phyloP scores from a whole-genome alignment of 1,140 invertebrate genomes.

The Pseudomyrmex concolor region DNA sequence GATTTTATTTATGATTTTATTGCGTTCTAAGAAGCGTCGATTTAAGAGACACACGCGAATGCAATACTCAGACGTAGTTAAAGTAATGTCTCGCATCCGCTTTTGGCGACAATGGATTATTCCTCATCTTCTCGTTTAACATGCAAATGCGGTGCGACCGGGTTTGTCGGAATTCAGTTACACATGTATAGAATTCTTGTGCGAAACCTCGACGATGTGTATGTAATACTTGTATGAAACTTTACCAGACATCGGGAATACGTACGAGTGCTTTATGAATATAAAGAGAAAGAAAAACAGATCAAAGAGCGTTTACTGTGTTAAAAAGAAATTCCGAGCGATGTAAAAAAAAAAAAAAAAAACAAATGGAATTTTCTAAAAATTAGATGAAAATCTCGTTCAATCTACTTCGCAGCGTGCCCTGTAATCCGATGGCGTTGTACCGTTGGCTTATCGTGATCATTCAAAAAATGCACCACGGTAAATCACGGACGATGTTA shows the following conservation, averaged over 20 bases:
- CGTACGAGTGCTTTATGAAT: too few relatives aligned
- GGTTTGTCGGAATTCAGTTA: not conserved
- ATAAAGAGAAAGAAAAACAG: too few relatives aligned
- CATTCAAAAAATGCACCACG: conserved; percentile 21
- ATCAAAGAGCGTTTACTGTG: too few relatives aligned
- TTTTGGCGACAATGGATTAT: not conserved
- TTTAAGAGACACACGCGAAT: conserved; percentile 17
- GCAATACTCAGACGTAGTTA: conserved; percentile 49
- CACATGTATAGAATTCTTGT: not conserved
- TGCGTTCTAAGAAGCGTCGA: conserved; percentile 3
- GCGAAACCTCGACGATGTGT: too few relatives aligned
- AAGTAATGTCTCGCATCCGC: conserved; percentile 60
- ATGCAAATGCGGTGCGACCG: conserved; percentile 2
- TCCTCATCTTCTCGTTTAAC: conserved; percentile 40
- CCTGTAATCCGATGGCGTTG: not conserved
- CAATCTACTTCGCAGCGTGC: not conserved
- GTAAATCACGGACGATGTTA: conserved; percentile 42
- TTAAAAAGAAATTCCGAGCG: too few relatives aligned
- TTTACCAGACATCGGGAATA: too few relatives aligned
- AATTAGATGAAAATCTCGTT: too few relatives aligned
- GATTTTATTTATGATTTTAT: conserved; percentile 26
- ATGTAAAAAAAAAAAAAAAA: too few relatives aligned
- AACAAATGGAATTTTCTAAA: too few relatives aligned
- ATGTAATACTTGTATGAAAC: too few relatives aligned
- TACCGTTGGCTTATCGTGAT: conserved; percentile 27